Percentiles rank a stretch among this genome's conserved stretches.
Evolutionary conservation across 2,113 vertebrate species (phyloP).

Genomic region (Megaptera novaeangliae): DNA sequence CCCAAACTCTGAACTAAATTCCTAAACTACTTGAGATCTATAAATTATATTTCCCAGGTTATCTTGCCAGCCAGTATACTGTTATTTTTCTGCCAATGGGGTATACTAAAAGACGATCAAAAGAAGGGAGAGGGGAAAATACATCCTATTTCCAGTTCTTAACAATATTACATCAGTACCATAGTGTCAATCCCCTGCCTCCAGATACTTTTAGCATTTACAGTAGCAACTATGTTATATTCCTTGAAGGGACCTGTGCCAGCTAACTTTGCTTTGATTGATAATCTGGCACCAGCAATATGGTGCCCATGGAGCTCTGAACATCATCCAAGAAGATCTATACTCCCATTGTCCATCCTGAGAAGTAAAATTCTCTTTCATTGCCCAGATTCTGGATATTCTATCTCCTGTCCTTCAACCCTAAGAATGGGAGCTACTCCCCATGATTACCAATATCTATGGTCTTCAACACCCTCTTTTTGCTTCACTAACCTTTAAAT

Average conservation of each 20-base stretch:
- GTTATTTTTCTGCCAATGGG: neutral
- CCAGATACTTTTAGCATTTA: neutral
- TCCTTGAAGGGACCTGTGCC: neutral
- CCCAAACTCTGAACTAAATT: neutral
- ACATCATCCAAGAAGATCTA: neutral
- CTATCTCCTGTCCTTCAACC: neutral
- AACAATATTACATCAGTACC: neutral
- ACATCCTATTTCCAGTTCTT: neutral
- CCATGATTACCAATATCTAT: neutral
- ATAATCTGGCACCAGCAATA: neutral
- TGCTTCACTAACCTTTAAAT: neutral
- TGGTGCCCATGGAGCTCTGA: neutral
- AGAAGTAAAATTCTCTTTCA: neutral
- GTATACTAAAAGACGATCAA: neutral
- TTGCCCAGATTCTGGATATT: neutral
- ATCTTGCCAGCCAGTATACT: neutral
- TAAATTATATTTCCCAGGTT: neutral
- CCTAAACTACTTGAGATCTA: neutral
- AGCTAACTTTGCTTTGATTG: neutral
- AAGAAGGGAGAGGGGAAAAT: neutral
- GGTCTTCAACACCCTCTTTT: neutral
- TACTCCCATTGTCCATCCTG: neutral
- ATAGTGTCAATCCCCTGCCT: neutral
- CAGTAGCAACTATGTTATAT: neutral
- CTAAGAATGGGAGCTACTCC: neutral